These are phyloP conservation scores for Aphelinus atriplicis DNA, from an alignment of 1,140 invertebrate genomes.

Conservation along the genomic window DNA sequence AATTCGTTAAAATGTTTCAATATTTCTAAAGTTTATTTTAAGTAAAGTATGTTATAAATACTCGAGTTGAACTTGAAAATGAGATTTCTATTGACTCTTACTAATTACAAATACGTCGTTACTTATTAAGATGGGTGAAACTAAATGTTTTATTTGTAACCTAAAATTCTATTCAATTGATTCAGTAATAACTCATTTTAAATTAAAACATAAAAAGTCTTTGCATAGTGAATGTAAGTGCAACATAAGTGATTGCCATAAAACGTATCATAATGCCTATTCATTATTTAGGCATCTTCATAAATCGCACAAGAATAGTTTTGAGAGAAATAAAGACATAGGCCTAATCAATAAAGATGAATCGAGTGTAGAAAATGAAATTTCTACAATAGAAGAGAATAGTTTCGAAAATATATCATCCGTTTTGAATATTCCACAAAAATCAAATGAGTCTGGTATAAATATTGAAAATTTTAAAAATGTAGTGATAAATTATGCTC, in stretches of 20 bases:
- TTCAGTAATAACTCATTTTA: background rate
- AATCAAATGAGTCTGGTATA: background rate
- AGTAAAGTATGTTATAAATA: background rate
- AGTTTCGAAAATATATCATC: background rate
- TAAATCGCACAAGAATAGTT: too few relatives aligned
- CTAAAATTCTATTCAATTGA: background rate
- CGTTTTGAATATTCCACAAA: background rate
- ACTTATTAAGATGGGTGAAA: too few relatives aligned
- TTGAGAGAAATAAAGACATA: too few relatives aligned
- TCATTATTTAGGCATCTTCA: background rate
- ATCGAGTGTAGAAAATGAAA: too few relatives aligned
- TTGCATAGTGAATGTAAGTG: background rate
- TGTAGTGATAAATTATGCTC: background rate
- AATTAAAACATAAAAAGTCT: background rate
- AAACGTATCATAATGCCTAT: slow-evolving; percentile 5
- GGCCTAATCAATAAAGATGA: too few relatives aligned
- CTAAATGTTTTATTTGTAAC: slow-evolving; percentile 3
- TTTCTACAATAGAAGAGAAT: too few relatives aligned
- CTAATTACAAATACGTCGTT: background rate
- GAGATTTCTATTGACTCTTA: background rate
- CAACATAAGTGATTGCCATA: background rate
- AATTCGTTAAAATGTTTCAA: background rate
- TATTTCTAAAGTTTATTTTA: background rate
- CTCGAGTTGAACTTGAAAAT: background rate
- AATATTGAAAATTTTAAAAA: background rate